Evolutionary conservation across 2,888 invertebrate species (phyloP).

Genomic region (Aphodius sticticus): DNA sequence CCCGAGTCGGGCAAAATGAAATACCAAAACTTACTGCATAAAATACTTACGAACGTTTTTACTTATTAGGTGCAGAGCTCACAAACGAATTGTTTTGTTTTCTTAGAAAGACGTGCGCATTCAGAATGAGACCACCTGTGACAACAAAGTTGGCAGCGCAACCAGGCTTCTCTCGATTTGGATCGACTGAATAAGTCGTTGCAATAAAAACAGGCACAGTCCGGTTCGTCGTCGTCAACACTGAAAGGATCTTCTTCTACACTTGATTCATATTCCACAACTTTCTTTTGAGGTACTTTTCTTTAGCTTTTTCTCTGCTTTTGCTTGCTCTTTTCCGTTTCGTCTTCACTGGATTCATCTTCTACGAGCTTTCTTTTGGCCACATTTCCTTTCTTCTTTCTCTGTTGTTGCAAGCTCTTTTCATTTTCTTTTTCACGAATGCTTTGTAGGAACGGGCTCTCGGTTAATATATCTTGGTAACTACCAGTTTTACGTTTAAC

Average conservation of each 20-base stretch:
- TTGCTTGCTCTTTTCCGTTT: not conserved
- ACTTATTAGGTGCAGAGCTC: not conserved
- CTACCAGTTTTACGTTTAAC: slow-evolving; percentile 33
- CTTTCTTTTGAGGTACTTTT: not conserved
- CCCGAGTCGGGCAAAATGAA: too few relatives aligned
- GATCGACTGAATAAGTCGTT: too few relatives aligned
- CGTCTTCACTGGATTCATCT: not conserved
- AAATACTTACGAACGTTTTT: too few relatives aligned
- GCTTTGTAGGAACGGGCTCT: slow-evolving; percentile 36
- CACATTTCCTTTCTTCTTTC: slow-evolving; percentile 11
- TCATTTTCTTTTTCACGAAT: slow-evolving; percentile 33
- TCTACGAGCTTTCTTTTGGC: not conserved
- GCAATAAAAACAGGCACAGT: too few relatives aligned
- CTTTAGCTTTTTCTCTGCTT: slow-evolving; percentile 14
- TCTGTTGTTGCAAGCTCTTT: slow-evolving; percentile 8
- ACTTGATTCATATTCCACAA: slow-evolving; percentile 15
- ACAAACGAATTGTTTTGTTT: slow-evolving; percentile 13
- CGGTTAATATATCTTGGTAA: slow-evolving; percentile 37
- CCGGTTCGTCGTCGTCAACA: slow-evolving; percentile 14
- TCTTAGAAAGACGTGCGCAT: not conserved
- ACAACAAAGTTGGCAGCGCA: too few relatives aligned
- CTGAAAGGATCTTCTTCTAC: slow-evolving; percentile 14
- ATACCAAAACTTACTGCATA: too few relatives aligned
- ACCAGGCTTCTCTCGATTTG: too few relatives aligned
- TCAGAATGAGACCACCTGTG: too few relatives aligned